Percentiles rank a stretch among this genome's conserved stretches.
phyloP scores from a whole-genome alignment of 2,113 vertebrate species.

The Cacatua alba region DNA sequence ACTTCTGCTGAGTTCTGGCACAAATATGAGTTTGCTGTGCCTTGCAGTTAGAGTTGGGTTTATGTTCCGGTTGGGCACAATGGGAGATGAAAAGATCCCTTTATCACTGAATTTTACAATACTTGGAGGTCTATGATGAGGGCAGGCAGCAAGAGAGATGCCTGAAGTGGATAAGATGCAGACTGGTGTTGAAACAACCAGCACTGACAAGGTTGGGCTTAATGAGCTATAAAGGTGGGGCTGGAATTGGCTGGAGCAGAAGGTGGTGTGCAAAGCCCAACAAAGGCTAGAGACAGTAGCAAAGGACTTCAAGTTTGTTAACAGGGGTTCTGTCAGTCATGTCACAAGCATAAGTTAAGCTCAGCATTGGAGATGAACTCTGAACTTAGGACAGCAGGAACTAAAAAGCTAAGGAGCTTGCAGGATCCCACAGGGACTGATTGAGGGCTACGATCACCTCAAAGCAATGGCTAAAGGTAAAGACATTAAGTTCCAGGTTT shows the following conservation, averaged over 20 bases:
- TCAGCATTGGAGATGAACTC: not conserved
- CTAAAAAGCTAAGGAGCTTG: not conserved
- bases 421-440: not conserved
- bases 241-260: not conserved
- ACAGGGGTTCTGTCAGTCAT: fast-evolving
- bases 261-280: not conserved
- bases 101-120: constrained; percentile 35
- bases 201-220: not conserved
- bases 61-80: not conserved
- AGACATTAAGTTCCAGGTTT: not conserved
- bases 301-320: not conserved
- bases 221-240: not conserved
- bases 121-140: not conserved
- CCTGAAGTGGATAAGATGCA: constrained; percentile 37
- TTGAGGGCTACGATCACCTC: not conserved
- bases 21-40: not conserved
- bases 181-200: constrained; percentile 36
- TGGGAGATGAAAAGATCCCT: not conserved
- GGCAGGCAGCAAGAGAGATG: constrained; percentile 26
- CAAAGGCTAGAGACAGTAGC: not conserved
- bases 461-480: not conserved
- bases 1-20: not conserved
- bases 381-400: not conserved
- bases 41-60: not conserved
- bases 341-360: not conserved